Percentiles rank a stretch among this genome's conserved stretches.
phyloP scores from a whole-genome alignment of 2,888 invertebrate species.

The Yponomeuta plumbellus region DNA sequence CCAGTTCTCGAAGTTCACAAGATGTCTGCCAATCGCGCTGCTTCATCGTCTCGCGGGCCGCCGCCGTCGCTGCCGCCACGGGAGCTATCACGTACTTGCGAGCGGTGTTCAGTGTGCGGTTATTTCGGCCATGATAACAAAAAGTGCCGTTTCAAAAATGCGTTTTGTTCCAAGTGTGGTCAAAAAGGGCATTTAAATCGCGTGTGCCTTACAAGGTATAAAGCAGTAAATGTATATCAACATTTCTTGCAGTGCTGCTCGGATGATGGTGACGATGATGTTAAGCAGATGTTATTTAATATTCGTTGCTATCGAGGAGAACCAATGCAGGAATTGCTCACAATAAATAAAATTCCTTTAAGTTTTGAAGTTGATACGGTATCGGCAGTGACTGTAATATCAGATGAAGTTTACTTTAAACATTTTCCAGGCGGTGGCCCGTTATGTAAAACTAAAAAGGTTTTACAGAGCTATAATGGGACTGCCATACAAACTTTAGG shows the following conservation, averaged over 20 bases:
- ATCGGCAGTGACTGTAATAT: too few relatives aligned
- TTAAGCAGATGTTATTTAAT: neutral
- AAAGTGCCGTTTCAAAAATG: neutral
- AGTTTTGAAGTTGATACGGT: neutral
- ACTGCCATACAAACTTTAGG: too few relatives aligned
- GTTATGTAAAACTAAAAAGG: too few relatives aligned
- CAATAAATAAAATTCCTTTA: neutral
- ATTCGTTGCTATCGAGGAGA: neutral
- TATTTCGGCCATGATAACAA: neutral
- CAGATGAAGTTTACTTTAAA: too few relatives aligned
- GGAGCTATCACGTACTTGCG: neutral
- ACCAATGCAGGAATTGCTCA: neutral
- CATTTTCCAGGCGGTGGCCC: too few relatives aligned
- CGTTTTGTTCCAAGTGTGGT: neutral
- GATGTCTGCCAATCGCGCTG: too few relatives aligned
- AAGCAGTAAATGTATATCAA: too few relatives aligned
- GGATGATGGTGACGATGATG: too few relatives aligned
- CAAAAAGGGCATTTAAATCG: neutral
- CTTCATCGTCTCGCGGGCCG: too few relatives aligned
- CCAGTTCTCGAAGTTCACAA: too few relatives aligned
- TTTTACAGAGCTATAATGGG: too few relatives aligned
- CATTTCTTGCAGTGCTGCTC: conserved; percentile 2
- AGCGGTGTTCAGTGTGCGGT: neutral
- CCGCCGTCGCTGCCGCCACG: too few relatives aligned
- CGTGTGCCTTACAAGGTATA: neutral